These are phyloP conservation scores for Sycophila sp. DNA, from an alignment of 1,140 invertebrate genomes.

Conservation along the genomic window DNA sequence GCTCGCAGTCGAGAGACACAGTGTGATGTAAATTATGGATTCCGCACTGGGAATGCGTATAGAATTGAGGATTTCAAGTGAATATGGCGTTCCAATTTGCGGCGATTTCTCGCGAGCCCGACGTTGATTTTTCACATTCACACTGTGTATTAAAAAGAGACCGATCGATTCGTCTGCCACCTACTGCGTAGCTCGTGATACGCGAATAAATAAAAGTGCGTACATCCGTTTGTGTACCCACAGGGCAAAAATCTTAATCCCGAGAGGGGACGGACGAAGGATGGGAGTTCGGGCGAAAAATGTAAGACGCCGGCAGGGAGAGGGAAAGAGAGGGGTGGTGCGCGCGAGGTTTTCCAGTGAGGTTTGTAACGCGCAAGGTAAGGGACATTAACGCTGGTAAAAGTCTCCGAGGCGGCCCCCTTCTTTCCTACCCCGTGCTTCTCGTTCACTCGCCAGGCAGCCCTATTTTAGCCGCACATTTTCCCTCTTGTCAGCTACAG, in stretches of 20 bases:
- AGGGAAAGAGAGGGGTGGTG: conserved; percentile 3
- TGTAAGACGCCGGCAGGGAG: conserved; percentile 16
- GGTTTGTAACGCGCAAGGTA: conserved; percentile 23
- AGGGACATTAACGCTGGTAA: conserved; percentile 33
- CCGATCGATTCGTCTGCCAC: no score
- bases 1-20: not conserved
- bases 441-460: not conserved
- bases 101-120: not conserved
- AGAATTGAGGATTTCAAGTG: not conserved
- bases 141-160: no score
- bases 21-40: conserved; percentile 18
- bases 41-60: not conserved
- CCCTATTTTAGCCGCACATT: conserved; percentile 10
- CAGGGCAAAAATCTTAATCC: no score
- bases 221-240: no score
- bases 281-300: not conserved
- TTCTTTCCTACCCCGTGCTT: conserved; percentile 12
- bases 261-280: not conserved
- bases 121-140: no score
- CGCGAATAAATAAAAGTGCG: no score
- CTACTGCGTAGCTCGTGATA: no score
- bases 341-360: no score
- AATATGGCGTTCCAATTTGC: conserved; percentile 10
- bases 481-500: conserved; percentile 11
- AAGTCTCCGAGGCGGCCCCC: conserved; percentile 10